A percentile compares a stretch with the other conserved stretches of the same genome.
phyloP scores from a whole-genome alignment of 1,140 invertebrate genomes.

The Geopemphigus sp. region DNA sequence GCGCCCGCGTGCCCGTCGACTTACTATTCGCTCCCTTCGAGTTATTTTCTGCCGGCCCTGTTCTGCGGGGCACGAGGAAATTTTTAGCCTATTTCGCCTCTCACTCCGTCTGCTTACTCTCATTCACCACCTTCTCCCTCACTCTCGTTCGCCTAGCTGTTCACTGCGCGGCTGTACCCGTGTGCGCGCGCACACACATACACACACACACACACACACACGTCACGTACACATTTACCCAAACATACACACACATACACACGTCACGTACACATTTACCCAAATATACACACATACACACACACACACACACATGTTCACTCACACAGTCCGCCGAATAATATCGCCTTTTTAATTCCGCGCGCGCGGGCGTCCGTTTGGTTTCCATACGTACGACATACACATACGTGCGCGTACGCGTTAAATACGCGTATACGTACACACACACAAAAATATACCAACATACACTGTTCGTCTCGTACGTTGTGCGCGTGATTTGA shows the following conservation, averaged over 20 bases:
- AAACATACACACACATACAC: background rate
- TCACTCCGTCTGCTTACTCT: too few relatives aligned
- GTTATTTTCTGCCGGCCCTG: constrained; percentile 49
- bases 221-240: background rate
- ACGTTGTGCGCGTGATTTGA: background rate
- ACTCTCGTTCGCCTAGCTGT: background rate
- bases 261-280: too few relatives aligned
- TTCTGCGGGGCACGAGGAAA: constrained; percentile 44
- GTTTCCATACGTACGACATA: constrained; percentile 12
- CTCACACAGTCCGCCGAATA: constrained; percentile 12
- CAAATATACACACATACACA: background rate
- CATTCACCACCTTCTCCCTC: too few relatives aligned
- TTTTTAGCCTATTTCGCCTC: constrained; percentile 47
- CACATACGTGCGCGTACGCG: background rate
- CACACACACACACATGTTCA: background rate
- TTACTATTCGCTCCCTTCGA: constrained; percentile 35
- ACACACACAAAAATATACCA: background rate
- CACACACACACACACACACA: background rate
- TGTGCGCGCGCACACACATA: background rate
- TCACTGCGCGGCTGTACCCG: background rate
- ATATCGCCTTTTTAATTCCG: constrained; percentile 40
- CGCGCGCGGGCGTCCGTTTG: constrained; percentile 32
- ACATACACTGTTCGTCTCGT: background rate
- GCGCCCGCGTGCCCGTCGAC: constrained; percentile 16
- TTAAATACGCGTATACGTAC: background rate